phyloP scores from a whole-genome alignment of 2,113 vertebrate genomes.

The Chiloscyllium plagiosum region DNA sequence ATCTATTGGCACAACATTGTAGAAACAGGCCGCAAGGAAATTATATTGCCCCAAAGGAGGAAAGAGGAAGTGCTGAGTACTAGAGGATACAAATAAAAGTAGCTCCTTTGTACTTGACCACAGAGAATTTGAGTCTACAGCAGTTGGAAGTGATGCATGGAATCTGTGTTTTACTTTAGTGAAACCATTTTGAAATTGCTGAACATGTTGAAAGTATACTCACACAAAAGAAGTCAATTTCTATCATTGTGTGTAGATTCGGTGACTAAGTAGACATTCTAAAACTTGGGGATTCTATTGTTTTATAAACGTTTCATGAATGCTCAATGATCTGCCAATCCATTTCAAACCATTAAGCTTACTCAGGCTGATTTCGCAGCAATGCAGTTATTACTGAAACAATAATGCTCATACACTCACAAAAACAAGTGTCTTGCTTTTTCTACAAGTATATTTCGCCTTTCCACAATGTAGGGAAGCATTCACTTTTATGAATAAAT shows the following conservation, averaged over 20 bases:
- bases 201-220: not conserved
- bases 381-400: not conserved
- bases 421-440: not conserved
- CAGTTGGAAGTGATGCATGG: not conserved
- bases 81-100: conserved; percentile 27
- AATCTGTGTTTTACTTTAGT: not conserved
- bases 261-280: not conserved
- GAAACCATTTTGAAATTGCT: conserved; percentile 11
- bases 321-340: not conserved
- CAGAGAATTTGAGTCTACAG: not conserved
- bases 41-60: conserved; percentile 17
- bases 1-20: conserved; percentile 30
- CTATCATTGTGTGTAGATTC: not conserved
- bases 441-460: not conserved
- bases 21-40: conserved; percentile 25
- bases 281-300: not conserved
- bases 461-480: not conserved
- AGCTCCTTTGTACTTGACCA: conserved; percentile 23
- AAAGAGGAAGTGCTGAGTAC: conserved; percentile 33
- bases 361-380: not conserved
- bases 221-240: not conserved
- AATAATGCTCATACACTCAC: not conserved
- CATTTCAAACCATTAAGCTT: not conserved
- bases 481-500: not conserved
- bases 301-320: not conserved